A percentile compares a stretch with the other conserved stretches of the same genome.
These are phyloP conservation scores for Hylaeus volcanicus DNA, from an alignment of 1,140 invertebrate species.

Conservation along the genomic window DNA sequence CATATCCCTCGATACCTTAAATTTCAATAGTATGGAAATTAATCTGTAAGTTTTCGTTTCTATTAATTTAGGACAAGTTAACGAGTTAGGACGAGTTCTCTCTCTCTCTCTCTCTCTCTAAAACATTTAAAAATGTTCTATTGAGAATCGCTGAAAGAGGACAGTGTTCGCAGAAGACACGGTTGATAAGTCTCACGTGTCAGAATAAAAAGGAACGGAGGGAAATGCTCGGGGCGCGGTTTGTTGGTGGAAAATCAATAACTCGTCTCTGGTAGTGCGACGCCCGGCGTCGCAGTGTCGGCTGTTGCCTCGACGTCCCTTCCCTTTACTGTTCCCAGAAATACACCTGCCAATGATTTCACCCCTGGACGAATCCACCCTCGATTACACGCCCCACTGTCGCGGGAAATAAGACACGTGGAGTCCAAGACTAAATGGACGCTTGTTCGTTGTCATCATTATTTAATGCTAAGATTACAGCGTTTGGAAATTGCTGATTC, in stretches of 20 bases:
- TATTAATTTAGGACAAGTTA: no score
- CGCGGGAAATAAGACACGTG: slow-evolving; percentile 7
- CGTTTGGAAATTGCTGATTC: no score
- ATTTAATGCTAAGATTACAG: background rate
- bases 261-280: slow-evolving; percentile 29
- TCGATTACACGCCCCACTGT: background rate
- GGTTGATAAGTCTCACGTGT: background rate
- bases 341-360: slow-evolving; percentile 31
- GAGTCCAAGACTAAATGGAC: background rate
- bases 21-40: no score
- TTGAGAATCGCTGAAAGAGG: no score
- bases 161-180: background rate
- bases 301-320: slow-evolving; percentile 31
- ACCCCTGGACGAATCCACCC: slow-evolving; percentile 1
- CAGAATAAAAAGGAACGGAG: slow-evolving; percentile 11
- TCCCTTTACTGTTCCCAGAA: slow-evolving; percentile 29
- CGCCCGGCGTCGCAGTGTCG: slow-evolving; percentile 38
- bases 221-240: slow-evolving; percentile 18
- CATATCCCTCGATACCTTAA: no score
- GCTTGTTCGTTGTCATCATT: background rate
- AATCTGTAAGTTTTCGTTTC: no score
- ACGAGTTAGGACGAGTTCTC: no score
- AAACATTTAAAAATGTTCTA: no score
- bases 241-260: slow-evolving; percentile 44
- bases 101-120: no score